Percentiles rank a stretch among this genome's conserved stretches.
Conservation (phyloP, 92 coral and sea anemone genomes). For the Bergia sp. region DNA sequence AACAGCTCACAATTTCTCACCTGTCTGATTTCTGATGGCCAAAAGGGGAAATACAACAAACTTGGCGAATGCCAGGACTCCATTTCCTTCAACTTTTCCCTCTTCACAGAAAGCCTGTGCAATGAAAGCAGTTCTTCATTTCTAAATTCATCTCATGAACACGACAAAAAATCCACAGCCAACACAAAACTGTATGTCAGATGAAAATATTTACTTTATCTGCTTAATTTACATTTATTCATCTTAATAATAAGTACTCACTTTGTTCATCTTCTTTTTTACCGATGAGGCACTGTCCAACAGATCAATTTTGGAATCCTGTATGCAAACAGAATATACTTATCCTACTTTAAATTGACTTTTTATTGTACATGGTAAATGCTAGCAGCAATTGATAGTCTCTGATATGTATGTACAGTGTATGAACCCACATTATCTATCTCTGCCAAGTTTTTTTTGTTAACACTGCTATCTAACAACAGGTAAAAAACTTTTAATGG, state of each 20-base stretch:
- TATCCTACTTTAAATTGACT: too few species aligned
- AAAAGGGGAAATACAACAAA: slow-evolving; percentile 94
- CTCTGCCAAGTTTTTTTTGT: background rate
- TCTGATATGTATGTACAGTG: background rate
- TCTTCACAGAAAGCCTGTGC: slow-evolving; percentile 96
- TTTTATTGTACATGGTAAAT: too few species aligned
- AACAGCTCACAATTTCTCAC: slow-evolving; percentile 9
- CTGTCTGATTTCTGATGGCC: slow-evolving; percentile 72
- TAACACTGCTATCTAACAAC: background rate
- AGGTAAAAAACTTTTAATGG: background rate
- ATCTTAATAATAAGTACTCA: background rate
- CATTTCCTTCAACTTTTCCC: slow-evolving; percentile 93
- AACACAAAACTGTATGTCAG: background rate
- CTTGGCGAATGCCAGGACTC: slow-evolving; percentile 93
- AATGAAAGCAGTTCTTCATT: background rate
- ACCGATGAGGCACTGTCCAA: slow-evolving; percentile 90
- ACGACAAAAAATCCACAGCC: background rate
- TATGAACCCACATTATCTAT: too few species aligned
- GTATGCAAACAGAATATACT: background rate
- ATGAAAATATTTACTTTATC: background rate
- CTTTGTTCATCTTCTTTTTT: slow-evolving; percentile 90
- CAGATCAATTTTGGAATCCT: slow-evolving; percentile 96
- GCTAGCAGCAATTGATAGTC: too few species aligned
- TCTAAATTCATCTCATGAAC: background rate
- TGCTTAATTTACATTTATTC: background rate